Percentiles rank a stretch among this genome's conserved stretches.
Evolutionary conservation across 1,140 invertebrate species (phyloP).

Genomic region (Trinorchestia longiramus): DNA sequence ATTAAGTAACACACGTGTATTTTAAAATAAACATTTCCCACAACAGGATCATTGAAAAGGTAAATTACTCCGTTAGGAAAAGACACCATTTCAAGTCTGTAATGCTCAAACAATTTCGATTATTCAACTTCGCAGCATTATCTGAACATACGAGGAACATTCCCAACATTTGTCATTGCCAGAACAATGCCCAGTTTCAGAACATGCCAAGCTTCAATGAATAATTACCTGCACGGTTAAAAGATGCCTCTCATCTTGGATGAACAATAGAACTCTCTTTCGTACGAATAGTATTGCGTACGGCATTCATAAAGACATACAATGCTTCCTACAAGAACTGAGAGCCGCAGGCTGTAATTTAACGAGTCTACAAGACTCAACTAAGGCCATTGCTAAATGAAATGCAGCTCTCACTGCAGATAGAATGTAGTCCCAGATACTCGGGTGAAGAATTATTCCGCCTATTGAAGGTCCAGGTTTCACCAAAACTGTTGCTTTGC

Average conservation of each 20-base stretch:
- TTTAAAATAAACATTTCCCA: background rate
- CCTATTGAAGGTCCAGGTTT: background rate
- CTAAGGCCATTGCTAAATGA: background rate
- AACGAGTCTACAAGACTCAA: background rate
- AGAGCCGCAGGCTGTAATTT: background rate
- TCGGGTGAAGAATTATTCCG: no score
- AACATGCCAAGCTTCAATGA: background rate
- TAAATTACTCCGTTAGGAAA: background rate
- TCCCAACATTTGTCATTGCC: background rate
- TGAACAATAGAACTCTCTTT: background rate
- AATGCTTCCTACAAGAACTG: background rate
- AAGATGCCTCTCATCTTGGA: background rate
- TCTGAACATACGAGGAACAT: background rate
- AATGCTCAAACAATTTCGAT: background rate
- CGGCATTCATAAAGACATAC: background rate
- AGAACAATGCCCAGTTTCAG: background rate
- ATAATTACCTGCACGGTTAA: background rate
- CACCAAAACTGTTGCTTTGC: background rate
- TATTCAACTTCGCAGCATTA: background rate
- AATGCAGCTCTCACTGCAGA: background rate
- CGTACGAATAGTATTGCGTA: background rate
- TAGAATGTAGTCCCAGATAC: background rate
- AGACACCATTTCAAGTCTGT: background rate
- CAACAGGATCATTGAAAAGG: background rate
- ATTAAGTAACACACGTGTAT: no score